Conservation (phyloP, 2,888 invertebrate species). For the Temnothorax ravouxi region DNA sequence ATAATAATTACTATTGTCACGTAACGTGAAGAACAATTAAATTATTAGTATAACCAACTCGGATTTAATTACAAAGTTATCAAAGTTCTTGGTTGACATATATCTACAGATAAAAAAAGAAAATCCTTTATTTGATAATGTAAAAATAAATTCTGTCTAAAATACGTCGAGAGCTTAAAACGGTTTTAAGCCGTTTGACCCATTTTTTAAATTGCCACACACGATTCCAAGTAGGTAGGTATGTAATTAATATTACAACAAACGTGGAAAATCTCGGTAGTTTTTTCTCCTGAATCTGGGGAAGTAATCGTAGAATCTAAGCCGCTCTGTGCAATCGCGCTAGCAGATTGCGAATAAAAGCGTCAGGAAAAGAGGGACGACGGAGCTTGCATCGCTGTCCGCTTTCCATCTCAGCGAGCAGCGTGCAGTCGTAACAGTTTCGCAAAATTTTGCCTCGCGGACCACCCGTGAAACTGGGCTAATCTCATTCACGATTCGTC, state of each 20-base stretch:
- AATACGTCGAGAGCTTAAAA: not conserved
- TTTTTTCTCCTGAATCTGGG: not conserved
- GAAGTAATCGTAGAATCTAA: conserved; percentile 16
- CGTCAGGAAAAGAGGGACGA: not conserved
- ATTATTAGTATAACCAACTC: not conserved
- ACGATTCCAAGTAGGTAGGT: not conserved
- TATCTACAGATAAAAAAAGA: not conserved
- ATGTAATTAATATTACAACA: conserved; percentile 21
- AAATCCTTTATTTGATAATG: not conserved
- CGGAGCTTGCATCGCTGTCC: conserved; percentile 5
- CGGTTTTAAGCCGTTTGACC: not conserved
- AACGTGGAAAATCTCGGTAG: not conserved
- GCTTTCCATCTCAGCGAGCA: conserved; percentile 43
- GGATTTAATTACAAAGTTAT: not conserved
- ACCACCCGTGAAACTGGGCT: conserved; percentile 42
- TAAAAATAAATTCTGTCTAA: not conserved
- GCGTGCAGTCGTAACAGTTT: conserved; percentile 53
- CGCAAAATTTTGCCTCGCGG: conserved; percentile 39
- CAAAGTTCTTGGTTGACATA: not conserved
- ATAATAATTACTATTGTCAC: not conserved
- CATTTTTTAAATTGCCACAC: not conserved
- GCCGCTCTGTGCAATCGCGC: conserved; percentile 26
- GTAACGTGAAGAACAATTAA: not conserved
- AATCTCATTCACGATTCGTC: conserved; percentile 63
- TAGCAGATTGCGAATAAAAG: conserved; percentile 27